Percentiles rank a stretch among this genome's conserved stretches.
Evolutionary conservation across 2,113 vertebrate genomes (phyloP).

Genomic region (Saccopteryx leptura): DNA sequence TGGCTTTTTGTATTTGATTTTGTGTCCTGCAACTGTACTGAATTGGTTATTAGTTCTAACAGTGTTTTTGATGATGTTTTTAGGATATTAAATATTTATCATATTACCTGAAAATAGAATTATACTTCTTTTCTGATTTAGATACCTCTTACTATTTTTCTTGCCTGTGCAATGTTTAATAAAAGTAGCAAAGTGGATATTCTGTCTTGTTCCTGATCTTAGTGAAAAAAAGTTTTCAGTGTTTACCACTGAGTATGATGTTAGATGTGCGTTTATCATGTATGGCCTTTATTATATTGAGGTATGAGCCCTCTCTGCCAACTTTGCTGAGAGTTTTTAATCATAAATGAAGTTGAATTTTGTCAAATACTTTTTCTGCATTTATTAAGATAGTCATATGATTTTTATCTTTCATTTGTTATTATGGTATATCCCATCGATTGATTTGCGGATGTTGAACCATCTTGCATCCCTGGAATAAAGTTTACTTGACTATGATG

Average conservation of each 20-base stretch:
- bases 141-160: background rate
- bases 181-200: background rate
- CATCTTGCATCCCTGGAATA: background rate
- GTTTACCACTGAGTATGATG: background rate
- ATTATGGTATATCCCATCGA: background rate
- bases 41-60: background rate
- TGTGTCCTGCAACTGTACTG: background rate
- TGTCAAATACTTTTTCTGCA: background rate
- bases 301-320: background rate
- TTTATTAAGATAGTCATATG: background rate
- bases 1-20: background rate
- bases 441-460: background rate
- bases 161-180: background rate
- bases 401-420: background rate
- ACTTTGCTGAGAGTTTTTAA: conserved; percentile 1
- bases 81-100: background rate
- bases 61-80: background rate
- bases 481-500: background rate
- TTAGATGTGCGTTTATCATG: background rate
- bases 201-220: background rate
- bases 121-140: background rate
- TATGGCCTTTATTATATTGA: background rate
- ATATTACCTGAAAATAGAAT: background rate
- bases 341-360: conserved; percentile 2
- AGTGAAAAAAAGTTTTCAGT: background rate